Percentiles rank a stretch among this genome's conserved stretches.
Evolutionary conservation across 2,797 vertebrate species (phyloP).

Genomic region (Argentina silus): DNA sequence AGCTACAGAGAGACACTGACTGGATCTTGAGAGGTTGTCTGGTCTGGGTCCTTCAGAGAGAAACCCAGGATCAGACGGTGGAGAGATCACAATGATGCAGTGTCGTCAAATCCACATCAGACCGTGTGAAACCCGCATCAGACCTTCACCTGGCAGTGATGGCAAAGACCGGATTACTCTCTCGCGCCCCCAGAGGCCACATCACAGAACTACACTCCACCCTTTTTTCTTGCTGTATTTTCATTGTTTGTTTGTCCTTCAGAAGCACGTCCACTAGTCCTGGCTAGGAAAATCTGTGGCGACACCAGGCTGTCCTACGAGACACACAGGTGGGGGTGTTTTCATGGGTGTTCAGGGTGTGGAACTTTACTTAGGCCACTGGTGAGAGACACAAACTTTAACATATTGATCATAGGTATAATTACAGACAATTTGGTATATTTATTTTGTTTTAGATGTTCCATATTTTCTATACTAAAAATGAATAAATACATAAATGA

Average conservation of each 20-base stretch:
- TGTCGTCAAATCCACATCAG: conserved; percentile 42
- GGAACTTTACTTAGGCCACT: conserved; percentile 60
- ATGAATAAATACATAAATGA: conserved; percentile 73
- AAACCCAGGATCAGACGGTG: conserved; percentile 45
- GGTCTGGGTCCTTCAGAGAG: conserved; percentile 9
- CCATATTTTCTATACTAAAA: conserved; percentile 87
- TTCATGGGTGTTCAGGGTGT: conserved; percentile 54
- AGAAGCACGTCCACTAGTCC: conserved; percentile 61
- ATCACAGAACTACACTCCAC: conserved; percentile 72
- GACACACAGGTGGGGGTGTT: conserved; percentile 45
- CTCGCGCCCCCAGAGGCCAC: conserved; percentile 57
- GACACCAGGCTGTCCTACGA: conserved; percentile 51
- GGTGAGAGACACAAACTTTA: conserved; percentile 69
- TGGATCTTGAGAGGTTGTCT: neutral
- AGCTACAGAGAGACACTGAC: conserved; percentile 36
- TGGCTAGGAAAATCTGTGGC: conserved; percentile 39
- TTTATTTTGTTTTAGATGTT: conserved; percentile 90
- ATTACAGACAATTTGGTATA: conserved; percentile 83
- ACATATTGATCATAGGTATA: conserved; percentile 82
- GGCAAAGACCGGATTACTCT: conserved; percentile 57
- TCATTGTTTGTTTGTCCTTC: conserved; percentile 64
- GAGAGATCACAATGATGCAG: conserved; percentile 46
- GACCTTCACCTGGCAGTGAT: conserved; percentile 55
- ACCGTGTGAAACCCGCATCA: conserved; percentile 42
- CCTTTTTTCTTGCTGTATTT: conserved; percentile 45